Conservation (phyloP, 1,140 invertebrate genomes). For the Zophobas atratus region DNA sequence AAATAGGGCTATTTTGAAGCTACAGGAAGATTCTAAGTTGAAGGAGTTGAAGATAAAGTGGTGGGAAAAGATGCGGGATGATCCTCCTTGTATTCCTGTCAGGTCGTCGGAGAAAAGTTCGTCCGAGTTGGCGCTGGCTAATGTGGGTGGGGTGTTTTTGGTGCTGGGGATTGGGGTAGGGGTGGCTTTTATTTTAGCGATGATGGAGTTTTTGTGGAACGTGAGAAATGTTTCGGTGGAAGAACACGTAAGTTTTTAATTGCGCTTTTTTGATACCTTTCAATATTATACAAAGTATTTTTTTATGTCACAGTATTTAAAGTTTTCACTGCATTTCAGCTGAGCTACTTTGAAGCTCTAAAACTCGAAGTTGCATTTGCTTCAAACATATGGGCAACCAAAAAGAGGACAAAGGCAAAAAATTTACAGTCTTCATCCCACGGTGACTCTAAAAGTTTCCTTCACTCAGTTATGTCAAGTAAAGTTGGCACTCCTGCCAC, state of each 20-base stretch:
- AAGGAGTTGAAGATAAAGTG: constrained; percentile 87
- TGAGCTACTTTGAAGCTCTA: constrained; percentile 75
- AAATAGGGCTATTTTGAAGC: constrained; percentile 81
- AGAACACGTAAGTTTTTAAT: constrained; percentile 75
- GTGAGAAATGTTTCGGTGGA: constrained; percentile 82
- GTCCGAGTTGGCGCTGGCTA: constrained; percentile 81
- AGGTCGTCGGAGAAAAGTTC: constrained; percentile 59
- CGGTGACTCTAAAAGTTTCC: constrained; percentile 16
- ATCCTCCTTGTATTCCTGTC: constrained; percentile 55
- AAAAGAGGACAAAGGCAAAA: constrained; percentile 72
- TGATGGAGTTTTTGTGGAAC: constrained; percentile 88
- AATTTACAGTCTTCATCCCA: constrained; percentile 9
- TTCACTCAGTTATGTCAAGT: neutral
- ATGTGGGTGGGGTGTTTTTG: constrained; percentile 93
- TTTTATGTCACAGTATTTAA: neutral
- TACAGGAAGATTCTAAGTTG: constrained; percentile 87
- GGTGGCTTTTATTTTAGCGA: constrained; percentile 77
- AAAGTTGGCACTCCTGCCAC: constrained; percentile 7
- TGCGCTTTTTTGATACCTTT: constrained; percentile 1
- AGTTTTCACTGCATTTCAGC: constrained; percentile 67
- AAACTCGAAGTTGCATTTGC: constrained; percentile 77
- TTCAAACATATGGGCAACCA: constrained; percentile 75
- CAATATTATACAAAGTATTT: too few species aligned
- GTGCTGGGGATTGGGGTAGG: constrained; percentile 82
- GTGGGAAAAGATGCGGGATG: constrained; percentile 80